phyloP scores from a whole-genome alignment of 1,140 invertebrate genomes.

The Procambarus virginalis region DNA sequence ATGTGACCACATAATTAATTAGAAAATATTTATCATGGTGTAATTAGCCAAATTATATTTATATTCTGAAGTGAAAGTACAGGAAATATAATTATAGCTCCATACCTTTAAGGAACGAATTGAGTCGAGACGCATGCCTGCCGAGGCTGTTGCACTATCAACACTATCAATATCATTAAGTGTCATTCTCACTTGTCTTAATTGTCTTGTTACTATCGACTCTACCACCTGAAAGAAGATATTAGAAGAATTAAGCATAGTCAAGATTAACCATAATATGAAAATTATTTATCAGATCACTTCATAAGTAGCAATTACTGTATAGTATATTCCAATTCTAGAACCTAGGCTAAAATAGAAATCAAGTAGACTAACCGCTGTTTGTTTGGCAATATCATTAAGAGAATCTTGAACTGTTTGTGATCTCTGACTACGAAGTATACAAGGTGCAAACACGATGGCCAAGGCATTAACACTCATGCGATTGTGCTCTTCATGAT shows the following conservation, averaged over 20 bases:
- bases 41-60: no score
- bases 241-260: no score
- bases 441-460: conserved; percentile 96
- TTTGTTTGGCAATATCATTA: conserved; percentile 74
- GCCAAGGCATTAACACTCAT: conserved; percentile 94
- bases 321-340: neutral
- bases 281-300: no score
- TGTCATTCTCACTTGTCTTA: conserved; percentile 43
- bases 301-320: no score
- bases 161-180: conserved; percentile 54
- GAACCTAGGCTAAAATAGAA: neutral
- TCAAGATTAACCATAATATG: no score
- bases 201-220: conserved; percentile 39
- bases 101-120: conserved; percentile 52
- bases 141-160: conserved; percentile 39
- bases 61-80: neutral
- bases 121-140: conserved; percentile 37
- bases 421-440: conserved; percentile 88
- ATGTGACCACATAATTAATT: no score
- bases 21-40: no score
- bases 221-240: conserved; percentile 40
- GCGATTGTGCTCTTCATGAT: conserved; percentile 90
- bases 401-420: conserved; percentile 93
- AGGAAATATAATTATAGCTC: neutral
- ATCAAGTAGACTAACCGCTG: conserved; percentile 41